Evolutionary conservation across 92 coral and sea anemone genomes (phyloP).

Genomic region (Siderastrea siderea): DNA sequence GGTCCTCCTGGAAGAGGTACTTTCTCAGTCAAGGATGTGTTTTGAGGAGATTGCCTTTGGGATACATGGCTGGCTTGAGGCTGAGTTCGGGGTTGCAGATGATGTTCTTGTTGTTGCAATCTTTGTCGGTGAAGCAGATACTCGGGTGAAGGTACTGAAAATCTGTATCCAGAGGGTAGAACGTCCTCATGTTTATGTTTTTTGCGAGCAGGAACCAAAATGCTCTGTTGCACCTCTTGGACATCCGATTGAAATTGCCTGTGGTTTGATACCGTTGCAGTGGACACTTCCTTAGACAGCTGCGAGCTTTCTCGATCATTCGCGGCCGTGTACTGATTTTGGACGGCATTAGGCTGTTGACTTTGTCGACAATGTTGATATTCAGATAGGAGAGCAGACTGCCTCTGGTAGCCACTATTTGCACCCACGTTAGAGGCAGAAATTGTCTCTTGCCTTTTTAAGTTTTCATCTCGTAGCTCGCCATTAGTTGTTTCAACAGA

Average conservation of each 20-base stretch:
- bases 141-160: conserved; percentile 43
- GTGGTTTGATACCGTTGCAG: not conserved
- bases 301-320: not conserved
- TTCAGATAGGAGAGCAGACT: not conserved
- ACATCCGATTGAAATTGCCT: not conserved
- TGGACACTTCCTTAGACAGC: not conserved
- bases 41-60: conserved; percentile 1
- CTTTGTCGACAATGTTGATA: not conserved
- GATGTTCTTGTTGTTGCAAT: conserved; percentile 31
- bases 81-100: conserved; percentile 20
- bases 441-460: not conserved
- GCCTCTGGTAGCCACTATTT: not conserved
- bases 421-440: not conserved
- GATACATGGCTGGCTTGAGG: not conserved
- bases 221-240: not conserved
- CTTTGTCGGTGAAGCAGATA: conserved; percentile 46
- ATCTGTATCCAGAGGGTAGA: conserved; percentile 39
- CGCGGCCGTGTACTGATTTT: not conserved
- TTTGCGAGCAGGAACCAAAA: conserved; percentile 40
- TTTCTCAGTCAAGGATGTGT: not conserved
- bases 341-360: not conserved
- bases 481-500: not conserved
- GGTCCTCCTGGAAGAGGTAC: not conserved
- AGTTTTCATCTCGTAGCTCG: not conserved
- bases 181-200: conserved; percentile 14